phyloP scores from a whole-genome alignment of 2,888 invertebrate genomes.

The Campoletis raptor region DNA sequence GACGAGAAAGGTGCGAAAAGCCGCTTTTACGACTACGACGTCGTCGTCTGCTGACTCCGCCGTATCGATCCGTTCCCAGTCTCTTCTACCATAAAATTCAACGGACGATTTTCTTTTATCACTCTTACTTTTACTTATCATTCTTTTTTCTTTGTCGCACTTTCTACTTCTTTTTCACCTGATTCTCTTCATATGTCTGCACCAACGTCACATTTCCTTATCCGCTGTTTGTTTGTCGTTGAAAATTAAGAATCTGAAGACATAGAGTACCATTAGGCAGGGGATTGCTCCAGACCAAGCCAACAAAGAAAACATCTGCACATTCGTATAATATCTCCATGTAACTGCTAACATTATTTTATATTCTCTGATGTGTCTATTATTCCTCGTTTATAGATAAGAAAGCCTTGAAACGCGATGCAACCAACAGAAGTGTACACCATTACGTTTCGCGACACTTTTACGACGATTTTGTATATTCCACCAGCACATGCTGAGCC shows the following conservation, averaged over 20 bases:
- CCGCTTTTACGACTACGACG: slow-evolving; percentile 62
- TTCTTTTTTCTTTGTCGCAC: neutral
- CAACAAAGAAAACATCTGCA: slow-evolving; percentile 69
- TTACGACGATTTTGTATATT: slow-evolving; percentile 64
- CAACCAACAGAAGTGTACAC: slow-evolving; percentile 37
- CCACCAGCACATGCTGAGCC: slow-evolving; percentile 38
- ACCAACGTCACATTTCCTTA: neutral
- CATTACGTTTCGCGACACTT: slow-evolving; percentile 54
- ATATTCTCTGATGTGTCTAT: slow-evolving; percentile 30
- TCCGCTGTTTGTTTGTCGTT: neutral
- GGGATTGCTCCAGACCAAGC: slow-evolving; percentile 48
- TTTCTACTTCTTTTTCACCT: slow-evolving; percentile 2
- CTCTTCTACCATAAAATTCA: slow-evolving; percentile 10
- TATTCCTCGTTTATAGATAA: slow-evolving; percentile 42
- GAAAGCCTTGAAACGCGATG: slow-evolving; percentile 13
- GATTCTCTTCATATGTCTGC: neutral
- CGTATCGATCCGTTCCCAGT: slow-evolving; percentile 52
- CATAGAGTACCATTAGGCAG: neutral
- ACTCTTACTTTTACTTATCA: neutral
- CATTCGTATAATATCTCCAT: slow-evolving; percentile 43
- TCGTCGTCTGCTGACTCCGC: slow-evolving; percentile 36
- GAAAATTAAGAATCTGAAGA: neutral
- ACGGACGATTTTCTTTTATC: slow-evolving; percentile 41
- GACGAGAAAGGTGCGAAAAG: slow-evolving; percentile 63
- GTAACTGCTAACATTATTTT: slow-evolving; percentile 51